phyloP scores from a whole-genome alignment of 2,888 invertebrate genomes.

The Amphipoea lucens region DNA sequence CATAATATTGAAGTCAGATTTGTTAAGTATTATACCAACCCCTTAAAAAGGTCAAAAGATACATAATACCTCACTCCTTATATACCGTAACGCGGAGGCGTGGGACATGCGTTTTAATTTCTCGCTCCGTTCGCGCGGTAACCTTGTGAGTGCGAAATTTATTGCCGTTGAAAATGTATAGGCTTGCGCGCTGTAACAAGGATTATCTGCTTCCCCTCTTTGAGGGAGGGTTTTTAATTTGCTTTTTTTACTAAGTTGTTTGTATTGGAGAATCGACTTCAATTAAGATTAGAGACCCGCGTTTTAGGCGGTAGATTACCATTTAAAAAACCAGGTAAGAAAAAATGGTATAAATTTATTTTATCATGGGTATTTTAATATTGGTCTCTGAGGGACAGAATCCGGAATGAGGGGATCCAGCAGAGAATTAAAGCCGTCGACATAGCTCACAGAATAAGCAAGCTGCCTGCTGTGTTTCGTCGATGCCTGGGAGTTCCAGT shows the following conservation, averaged over 20 bases:
- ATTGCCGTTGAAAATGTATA: slow-evolving; percentile 54
- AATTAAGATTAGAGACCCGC: background rate
- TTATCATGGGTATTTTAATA: background rate
- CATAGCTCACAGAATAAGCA: too few relatives aligned
- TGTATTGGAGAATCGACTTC: slow-evolving; percentile 2
- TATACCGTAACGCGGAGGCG: background rate
- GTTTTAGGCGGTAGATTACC: background rate
- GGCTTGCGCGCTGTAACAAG: slow-evolving; percentile 14
- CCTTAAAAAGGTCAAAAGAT: slow-evolving; percentile 2
- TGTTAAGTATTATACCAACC: background rate
- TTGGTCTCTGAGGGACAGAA: background rate
- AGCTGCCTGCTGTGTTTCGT: too few relatives aligned
- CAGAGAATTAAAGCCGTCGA: background rate
- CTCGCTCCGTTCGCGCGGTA: slow-evolving; percentile 62
- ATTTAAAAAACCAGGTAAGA: background rate
- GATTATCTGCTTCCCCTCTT: slow-evolving; percentile 27
- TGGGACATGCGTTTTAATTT: slow-evolving; percentile 60
- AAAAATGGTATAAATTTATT: background rate
- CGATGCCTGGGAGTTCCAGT: too few relatives aligned
- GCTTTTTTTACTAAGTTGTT: slow-evolving; percentile 23
- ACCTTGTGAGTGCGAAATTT: slow-evolving; percentile 56
- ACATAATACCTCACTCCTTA: slow-evolving; percentile 1
- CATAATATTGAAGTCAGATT: background rate
- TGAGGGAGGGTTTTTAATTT: slow-evolving; percentile 24
- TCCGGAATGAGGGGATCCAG: background rate